Percentiles rank a stretch among this genome's conserved stretches.
These are phyloP conservation scores for Amblyjoppa proteus DNA, from an alignment of 2,888 invertebrate genomes.

Conservation along the genomic window DNA sequence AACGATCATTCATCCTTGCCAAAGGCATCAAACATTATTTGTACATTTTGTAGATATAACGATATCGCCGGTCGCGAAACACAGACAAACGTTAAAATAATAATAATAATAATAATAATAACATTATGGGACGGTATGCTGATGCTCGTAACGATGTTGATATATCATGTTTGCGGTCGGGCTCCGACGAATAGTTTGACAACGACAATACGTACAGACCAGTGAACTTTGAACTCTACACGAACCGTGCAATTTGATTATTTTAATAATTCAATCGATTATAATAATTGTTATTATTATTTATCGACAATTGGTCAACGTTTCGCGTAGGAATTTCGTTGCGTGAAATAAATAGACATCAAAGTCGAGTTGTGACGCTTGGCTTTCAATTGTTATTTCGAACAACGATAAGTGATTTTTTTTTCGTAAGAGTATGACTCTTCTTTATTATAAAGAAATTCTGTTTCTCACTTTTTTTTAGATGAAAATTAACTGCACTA, in stretches of 20 bases:
- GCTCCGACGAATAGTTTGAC: constrained; percentile 27
- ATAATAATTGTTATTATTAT: constrained; percentile 8
- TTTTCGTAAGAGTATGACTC: neutral
- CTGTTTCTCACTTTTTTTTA: neutral
- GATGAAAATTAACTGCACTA: neutral
- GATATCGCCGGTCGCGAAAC: constrained; percentile 63
- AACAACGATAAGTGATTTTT: neutral
- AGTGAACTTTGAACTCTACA: neutral
- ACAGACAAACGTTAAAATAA: constrained; percentile 52
- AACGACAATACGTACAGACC: neutral
- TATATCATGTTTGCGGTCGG: constrained; percentile 38
- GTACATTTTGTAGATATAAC: constrained; percentile 78
- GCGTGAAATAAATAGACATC: neutral
- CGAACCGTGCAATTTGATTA: constrained; percentile 1
- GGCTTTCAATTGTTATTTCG: neutral
- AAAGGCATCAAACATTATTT: constrained; percentile 72
- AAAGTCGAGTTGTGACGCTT: neutral
- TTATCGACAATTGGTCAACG: constrained; percentile 4
- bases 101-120: constrained; percentile 54
- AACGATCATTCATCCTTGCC: constrained; percentile 47
- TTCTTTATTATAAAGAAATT: neutral
- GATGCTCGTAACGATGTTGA: constrained; percentile 54
- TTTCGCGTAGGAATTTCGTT: constrained; percentile 2
- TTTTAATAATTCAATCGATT: neutral
- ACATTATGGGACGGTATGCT: constrained; percentile 38